Conservation (phyloP, 1,140 invertebrate species). For the Neelides sp. region DNA sequence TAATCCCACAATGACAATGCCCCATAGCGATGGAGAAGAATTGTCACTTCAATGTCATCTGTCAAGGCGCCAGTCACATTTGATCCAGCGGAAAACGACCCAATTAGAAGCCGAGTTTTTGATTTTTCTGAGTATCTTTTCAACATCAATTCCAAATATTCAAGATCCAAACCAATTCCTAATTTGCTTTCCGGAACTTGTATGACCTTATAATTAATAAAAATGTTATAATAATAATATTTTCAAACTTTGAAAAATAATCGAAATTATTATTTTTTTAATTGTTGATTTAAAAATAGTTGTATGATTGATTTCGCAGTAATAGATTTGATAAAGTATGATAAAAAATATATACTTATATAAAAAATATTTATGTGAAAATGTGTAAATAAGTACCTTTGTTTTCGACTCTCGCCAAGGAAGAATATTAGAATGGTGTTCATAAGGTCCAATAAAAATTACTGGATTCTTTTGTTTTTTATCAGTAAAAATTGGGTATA, state of each 20-base stretch:
- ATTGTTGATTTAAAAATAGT: too few species aligned
- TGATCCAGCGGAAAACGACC: constrained; percentile 43
- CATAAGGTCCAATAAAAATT: constrained; percentile 40
- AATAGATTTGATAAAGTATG: too few species aligned
- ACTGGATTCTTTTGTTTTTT: constrained; percentile 33
- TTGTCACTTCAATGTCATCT: constrained; percentile 39
- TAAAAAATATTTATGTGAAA: constrained; percentile 21
- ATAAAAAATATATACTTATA: constrained; percentile 25
- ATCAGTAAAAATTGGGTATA: constrained; percentile 35
- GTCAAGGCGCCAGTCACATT: constrained; percentile 44
- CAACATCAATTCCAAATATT: constrained; percentile 9
- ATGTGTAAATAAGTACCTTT: constrained; percentile 17
- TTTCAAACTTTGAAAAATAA: constrained; percentile 1
- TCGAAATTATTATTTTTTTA: not conserved
- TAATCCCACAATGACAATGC: constrained; percentile 45
- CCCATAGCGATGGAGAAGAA: constrained; percentile 39
- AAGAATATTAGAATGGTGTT: constrained; percentile 46
- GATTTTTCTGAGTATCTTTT: constrained; percentile 27
- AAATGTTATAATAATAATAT: not conserved
- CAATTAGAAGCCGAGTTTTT: constrained; percentile 36
- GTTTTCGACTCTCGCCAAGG: constrained; percentile 43
- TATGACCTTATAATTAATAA: constrained; percentile 4
- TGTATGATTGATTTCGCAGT: too few species aligned
- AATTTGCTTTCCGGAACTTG: constrained; percentile 13
- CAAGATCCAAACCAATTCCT: constrained; percentile 9